Evolutionary conservation across 2,797 vertebrate species (phyloP).

Genomic region (Lepidocolaptes lacrymiger): DNA sequence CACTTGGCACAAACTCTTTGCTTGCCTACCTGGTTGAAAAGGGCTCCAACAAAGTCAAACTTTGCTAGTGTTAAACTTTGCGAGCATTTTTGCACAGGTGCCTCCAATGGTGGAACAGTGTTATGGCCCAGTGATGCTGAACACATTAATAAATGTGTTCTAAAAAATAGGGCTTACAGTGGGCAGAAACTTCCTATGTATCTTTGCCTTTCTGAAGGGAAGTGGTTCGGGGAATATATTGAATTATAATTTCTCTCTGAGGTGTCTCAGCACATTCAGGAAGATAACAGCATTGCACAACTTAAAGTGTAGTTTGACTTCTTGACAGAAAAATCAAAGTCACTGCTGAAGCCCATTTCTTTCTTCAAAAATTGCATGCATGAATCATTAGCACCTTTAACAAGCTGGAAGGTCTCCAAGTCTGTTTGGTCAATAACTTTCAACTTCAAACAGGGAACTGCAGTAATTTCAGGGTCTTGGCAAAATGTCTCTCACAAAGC

Average conservation of each 20-base stretch:
- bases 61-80: not conserved
- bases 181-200: not conserved
- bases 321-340: slow-evolving; percentile 51
- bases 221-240: not conserved
- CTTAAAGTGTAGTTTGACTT: slow-evolving; percentile 16
- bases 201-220: not conserved
- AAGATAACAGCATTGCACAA: not conserved
- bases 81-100: not conserved
- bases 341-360: not conserved
- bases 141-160: not conserved
- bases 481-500: not conserved
- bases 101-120: not conserved
- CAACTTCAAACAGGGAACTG: not conserved
- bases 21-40: not conserved
- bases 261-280: not conserved
- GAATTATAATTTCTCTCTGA: not conserved
- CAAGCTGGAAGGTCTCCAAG: slow-evolving; percentile 39
- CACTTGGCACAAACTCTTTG: not conserved
- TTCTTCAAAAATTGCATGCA: slow-evolving; percentile 11
- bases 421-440: slow-evolving; percentile 55
- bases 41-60: not conserved
- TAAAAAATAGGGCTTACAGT: not conserved
- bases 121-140: not conserved
- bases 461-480: not conserved
- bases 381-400: slow-evolving; percentile 56